A percentile compares a stretch with the other conserved stretches of the same genome.
These are phyloP conservation scores for Cheumatopsyche charites DNA, from an alignment of 1,140 invertebrate species.

Conservation along the genomic window DNA sequence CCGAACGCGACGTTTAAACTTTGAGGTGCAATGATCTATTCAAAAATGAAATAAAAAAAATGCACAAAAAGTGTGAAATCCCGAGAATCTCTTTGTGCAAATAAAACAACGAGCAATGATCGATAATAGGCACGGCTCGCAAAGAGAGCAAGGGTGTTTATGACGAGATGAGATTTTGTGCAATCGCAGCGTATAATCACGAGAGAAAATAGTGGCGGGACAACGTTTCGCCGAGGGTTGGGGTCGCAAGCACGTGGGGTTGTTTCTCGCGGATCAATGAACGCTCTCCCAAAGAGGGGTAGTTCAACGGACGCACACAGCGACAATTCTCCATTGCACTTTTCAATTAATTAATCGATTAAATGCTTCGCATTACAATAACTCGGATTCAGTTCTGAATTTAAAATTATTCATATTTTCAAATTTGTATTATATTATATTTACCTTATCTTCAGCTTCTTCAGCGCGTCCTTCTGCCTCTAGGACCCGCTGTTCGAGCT, in stretches of 20 bases:
- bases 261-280: slow-evolving; percentile 13
- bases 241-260: slow-evolving; percentile 7
- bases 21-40: too few species aligned
- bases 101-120: too few species aligned
- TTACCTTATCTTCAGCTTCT: slow-evolving; percentile 92
- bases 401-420: not conserved
- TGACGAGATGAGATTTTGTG: too few species aligned
- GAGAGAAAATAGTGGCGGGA: too few species aligned
- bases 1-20: too few species aligned
- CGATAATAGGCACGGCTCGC: too few species aligned
- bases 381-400: not conserved
- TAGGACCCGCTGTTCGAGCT: slow-evolving; percentile 87
- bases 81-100: too few species aligned
- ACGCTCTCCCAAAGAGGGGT: slow-evolving; percentile 7
- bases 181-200: too few species aligned
- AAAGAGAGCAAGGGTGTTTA: too few species aligned
- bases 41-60: too few species aligned
- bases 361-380: not conserved
- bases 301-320: not conserved
- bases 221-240: not conserved
- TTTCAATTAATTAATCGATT: not conserved
- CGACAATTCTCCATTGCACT: not conserved
- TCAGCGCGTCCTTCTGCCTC: slow-evolving; percentile 88
- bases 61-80: too few species aligned
- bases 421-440: slow-evolving; percentile 38